Evolutionary conservation across 2,888 invertebrate genomes (phyloP).

Genomic region (Tenodera sinensis): DNA sequence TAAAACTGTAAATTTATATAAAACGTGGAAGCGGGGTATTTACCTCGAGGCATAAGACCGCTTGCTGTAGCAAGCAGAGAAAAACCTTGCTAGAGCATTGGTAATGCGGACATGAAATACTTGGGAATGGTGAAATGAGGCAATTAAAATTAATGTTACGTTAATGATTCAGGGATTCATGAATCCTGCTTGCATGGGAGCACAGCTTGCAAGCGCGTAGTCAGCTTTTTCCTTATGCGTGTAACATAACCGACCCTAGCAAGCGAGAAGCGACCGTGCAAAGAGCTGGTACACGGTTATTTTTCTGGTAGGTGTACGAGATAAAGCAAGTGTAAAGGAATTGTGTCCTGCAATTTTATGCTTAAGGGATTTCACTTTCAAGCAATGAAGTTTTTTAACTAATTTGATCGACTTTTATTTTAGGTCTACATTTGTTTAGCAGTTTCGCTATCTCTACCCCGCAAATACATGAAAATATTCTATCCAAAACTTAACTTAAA

Average conservation of each 20-base stretch:
- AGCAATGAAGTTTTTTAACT: no score
- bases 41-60: no score
- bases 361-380: no score
- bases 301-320: not conserved
- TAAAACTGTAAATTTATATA: no score
- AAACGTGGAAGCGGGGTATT: no score
- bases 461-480: no score
- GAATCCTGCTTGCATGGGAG: not conserved
- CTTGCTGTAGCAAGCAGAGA: not conserved
- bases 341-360: no score
- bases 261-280: not conserved
- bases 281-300: not conserved
- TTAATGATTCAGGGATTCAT: constrained; percentile 1
- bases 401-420: no score
- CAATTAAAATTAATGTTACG: constrained; percentile 8
- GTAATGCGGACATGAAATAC: not conserved
- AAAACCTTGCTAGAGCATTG: not conserved
- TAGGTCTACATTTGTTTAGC: no score
- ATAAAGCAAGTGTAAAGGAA: no score
- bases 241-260: not conserved
- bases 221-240: not conserved
- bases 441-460: no score
- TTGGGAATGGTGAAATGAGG: constrained; percentile 4
- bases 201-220: not conserved
- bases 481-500: no score